Conservation (phyloP, 1,140 invertebrate species). For the Camponotus floridanus region DNA sequence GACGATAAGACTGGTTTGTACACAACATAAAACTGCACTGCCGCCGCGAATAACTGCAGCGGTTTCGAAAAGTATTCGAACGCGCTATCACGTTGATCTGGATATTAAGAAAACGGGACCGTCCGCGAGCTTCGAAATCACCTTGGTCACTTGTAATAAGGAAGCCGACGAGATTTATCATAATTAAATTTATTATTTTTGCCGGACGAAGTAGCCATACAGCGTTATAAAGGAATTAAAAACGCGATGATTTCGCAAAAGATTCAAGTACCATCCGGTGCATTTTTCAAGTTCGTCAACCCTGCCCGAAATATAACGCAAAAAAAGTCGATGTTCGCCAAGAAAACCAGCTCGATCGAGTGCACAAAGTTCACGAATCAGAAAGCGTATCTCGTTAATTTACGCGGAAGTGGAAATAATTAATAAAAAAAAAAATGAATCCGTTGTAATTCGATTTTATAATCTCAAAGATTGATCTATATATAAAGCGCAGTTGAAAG, state of each 20-base stretch:
- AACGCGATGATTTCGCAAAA: neutral
- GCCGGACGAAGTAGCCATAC: slow-evolving; percentile 28
- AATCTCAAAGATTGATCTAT: neutral
- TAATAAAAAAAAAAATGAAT: slow-evolving; percentile 16
- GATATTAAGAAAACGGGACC: neutral
- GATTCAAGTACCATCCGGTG: neutral
- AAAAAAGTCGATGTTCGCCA: neutral
- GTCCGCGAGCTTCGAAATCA: neutral
- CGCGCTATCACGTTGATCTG: slow-evolving; percentile 26
- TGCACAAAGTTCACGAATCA: neutral
- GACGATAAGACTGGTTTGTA: too few relatives aligned
- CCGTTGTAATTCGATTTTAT: neutral
- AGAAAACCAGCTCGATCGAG: neutral
- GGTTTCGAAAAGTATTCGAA: slow-evolving; percentile 1
- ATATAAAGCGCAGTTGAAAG: slow-evolving; percentile 61
- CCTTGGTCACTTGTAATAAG: slow-evolving; percentile 20
- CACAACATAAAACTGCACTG: neutral
- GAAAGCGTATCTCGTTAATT: too few relatives aligned
- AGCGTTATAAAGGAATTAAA: neutral
- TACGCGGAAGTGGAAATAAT: neutral
- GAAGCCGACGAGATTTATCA: slow-evolving; percentile 46
- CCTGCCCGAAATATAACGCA: neutral
- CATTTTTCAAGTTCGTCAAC: neutral
- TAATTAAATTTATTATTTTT: slow-evolving; percentile 78
- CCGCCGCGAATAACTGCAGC: neutral